phyloP scores from a whole-genome alignment of 2,888 invertebrate genomes.

The Liposcelis brunnea region DNA sequence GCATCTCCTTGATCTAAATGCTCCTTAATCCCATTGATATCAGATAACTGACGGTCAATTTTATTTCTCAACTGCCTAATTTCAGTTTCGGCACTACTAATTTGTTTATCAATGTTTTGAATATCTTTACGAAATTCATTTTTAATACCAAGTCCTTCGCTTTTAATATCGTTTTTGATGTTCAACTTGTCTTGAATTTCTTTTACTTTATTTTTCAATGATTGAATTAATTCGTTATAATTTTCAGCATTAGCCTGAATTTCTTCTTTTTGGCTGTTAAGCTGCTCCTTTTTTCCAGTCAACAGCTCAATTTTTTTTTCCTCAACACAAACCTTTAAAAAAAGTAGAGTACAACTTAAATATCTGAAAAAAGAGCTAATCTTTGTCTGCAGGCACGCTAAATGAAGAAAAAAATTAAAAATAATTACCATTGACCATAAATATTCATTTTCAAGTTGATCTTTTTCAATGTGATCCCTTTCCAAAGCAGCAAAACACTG shows the following conservation, averaged over 20 bases:
- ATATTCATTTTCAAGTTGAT: slow-evolving; percentile 36
- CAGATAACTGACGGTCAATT: not conserved
- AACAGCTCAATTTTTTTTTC: too few relatives aligned
- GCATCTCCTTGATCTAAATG: not conserved
- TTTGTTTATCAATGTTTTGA: not conserved
- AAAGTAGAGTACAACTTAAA: not conserved
- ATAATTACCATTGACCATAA: slow-evolving; percentile 36
- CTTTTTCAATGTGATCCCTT: slow-evolving; percentile 30
- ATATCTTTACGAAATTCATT: not conserved
- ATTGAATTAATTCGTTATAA: slow-evolving; percentile 12
- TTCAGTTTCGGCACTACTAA: not conserved
- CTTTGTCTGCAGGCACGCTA: too few relatives aligned
- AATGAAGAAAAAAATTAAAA: too few relatives aligned
- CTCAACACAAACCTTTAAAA: not conserved
- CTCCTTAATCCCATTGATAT: slow-evolving; percentile 4
- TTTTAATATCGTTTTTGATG: not conserved
- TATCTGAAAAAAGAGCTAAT: not conserved
- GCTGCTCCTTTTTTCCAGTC: too few relatives aligned
- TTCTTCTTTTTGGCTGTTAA: slow-evolving; percentile 7
- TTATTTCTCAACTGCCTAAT: not conserved
- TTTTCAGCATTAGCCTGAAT: slow-evolving; percentile 11
- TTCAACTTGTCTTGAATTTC: slow-evolving; percentile 3
- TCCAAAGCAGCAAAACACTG: slow-evolving; percentile 36
- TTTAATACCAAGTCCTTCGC: not conserved
- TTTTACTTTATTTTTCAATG: slow-evolving; percentile 9